These are phyloP conservation scores for Monoplex corrugatus DNA, from an alignment of 2,888 invertebrate genomes.

Conservation along the genomic window DNA sequence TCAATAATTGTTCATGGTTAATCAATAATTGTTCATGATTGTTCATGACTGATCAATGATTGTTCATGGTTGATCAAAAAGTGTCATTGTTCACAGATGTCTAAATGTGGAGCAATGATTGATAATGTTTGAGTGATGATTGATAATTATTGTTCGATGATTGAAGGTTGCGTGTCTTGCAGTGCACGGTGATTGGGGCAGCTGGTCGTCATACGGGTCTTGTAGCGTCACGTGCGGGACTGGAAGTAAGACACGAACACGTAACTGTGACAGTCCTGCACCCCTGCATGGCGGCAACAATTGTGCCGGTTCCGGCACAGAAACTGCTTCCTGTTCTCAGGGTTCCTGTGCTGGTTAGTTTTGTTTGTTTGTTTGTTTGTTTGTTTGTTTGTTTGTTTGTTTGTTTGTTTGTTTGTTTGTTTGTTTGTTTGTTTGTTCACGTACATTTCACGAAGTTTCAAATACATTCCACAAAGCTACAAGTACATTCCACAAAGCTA, in stretches of 20 bases:
- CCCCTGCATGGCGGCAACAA: constrained; percentile 55
- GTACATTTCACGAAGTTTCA: too few relatives aligned
- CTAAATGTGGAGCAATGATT: not conserved
- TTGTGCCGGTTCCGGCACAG: constrained; percentile 42
- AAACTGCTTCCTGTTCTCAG: constrained; percentile 29
- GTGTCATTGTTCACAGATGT: not conserved
- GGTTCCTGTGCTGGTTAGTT: constrained; percentile 37
- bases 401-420: not conserved
- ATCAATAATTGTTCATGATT: too few relatives aligned
- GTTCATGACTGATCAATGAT: too few relatives aligned
- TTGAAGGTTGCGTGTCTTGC: not conserved
- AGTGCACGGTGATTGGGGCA: constrained; percentile 50
- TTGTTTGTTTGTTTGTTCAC: not conserved
- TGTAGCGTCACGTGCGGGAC: constrained; percentile 47
- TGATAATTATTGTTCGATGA: not conserved
- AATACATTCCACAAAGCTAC: too few relatives aligned
- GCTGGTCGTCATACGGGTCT: constrained; percentile 45
- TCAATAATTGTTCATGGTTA: too few relatives aligned
- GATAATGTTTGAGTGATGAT: not conserved
- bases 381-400: not conserved
- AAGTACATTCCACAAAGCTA: too few relatives aligned
- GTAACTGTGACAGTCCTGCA: constrained; percentile 56
- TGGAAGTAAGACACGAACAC: constrained; percentile 52
- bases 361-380: not conserved
- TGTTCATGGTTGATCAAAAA: too few relatives aligned